phyloP scores from a whole-genome alignment of 2,888 invertebrate genomes.

The Ennomos fuscantarius region DNA sequence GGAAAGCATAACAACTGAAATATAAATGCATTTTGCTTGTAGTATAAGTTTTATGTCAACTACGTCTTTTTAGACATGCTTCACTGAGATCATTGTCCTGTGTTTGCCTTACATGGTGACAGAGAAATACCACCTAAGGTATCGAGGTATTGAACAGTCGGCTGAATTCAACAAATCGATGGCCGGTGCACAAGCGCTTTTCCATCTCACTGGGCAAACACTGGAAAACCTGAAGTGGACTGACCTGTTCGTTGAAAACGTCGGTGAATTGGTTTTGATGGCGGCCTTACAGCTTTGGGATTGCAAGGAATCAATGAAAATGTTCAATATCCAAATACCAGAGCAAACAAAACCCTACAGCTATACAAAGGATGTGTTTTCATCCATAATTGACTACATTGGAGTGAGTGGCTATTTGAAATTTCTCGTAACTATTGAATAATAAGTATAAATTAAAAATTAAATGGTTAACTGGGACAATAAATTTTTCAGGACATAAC shows the following conservation, averaged over 20 bases:
- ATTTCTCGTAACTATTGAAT: neutral
- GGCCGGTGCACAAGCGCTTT: conserved; percentile 59
- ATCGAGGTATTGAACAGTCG: conserved; percentile 41
- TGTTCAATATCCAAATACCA: conserved; percentile 57
- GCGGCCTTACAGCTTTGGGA: conserved; percentile 67
- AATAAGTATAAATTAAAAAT: no score
- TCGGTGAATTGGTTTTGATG: conserved; percentile 67
- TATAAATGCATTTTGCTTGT: no score
- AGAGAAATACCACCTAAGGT: conserved; percentile 61
- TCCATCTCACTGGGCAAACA: conserved; percentile 60
- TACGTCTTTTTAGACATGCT: conserved; percentile 57
- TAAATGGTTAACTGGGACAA: no score
- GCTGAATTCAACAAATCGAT: conserved; percentile 44
- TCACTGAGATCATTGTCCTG: conserved; percentile 65
- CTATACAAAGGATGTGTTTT: conserved; percentile 67
- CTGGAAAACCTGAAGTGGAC: conserved; percentile 66
- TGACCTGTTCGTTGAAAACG: conserved; percentile 68
- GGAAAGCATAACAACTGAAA: no score
- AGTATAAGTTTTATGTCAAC: neutral
- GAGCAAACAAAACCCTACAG: conserved; percentile 63
- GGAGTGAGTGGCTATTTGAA: conserved; percentile 60
- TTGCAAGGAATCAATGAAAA: conserved; percentile 54
- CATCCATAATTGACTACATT: conserved; percentile 72
- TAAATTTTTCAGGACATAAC: conserved; percentile 56
- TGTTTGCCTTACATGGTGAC: conserved; percentile 71